These are phyloP conservation scores for Hipposideros armiger DNA, from an alignment of 2,113 vertebrate species.

Conservation along the genomic window DNA sequence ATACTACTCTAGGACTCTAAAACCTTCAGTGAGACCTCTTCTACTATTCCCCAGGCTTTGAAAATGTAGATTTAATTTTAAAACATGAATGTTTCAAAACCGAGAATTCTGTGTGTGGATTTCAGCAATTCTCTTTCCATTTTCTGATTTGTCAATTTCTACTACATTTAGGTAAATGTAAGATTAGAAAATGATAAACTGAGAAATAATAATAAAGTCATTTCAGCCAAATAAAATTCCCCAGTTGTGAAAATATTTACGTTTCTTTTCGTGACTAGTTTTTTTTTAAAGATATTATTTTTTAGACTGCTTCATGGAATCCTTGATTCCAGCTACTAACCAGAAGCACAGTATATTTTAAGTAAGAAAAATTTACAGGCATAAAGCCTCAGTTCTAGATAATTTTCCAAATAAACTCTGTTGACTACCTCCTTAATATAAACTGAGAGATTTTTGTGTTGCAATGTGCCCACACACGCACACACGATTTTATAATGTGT, in stretches of 20 bases:
- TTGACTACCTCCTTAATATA: background rate
- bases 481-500: background rate
- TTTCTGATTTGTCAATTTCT: background rate
- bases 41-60: background rate
- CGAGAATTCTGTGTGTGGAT: background rate
- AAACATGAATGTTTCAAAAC: background rate
- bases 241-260: background rate
- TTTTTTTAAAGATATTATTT: background rate
- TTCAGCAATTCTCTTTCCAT: conserved; percentile 3
- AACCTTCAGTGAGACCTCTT: background rate
- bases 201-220: background rate
- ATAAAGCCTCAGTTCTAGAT: background rate
- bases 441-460: background rate
- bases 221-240: background rate
- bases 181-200: background rate
- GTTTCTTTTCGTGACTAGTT: conserved; percentile 1
- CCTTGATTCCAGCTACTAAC: background rate
- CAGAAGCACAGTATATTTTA: background rate
- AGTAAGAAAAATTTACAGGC: background rate
- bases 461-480: background rate
- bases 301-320: background rate
- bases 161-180: background rate
- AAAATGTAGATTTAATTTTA: background rate
- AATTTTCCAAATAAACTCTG: background rate
- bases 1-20: background rate